Conservation (phyloP, 2,797 vertebrate genomes). For the Myotis pilosus region DNA sequence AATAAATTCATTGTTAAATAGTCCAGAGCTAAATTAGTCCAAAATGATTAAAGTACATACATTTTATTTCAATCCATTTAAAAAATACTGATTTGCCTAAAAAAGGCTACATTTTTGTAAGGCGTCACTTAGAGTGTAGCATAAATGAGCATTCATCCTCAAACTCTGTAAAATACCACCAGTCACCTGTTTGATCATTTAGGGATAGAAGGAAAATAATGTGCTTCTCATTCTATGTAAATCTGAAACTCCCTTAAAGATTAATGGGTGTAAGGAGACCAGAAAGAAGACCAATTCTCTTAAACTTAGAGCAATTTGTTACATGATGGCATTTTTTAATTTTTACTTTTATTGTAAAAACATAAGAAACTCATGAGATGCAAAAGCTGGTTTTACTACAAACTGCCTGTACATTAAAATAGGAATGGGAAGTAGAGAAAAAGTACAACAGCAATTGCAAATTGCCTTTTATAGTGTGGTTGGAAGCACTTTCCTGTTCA, state of each 20-base stretch:
- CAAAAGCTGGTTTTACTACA: conserved; percentile 25
- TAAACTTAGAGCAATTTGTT: conserved; percentile 36
- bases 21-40: not conserved
- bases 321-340: not conserved
- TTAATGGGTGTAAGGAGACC: not conserved
- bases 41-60: conserved; percentile 41
- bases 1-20: conserved; percentile 49
- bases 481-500: conserved; percentile 60
- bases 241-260: not conserved
- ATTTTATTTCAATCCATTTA: conserved; percentile 22
- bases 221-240: not conserved
- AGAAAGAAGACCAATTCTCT: not conserved
- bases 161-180: conserved; percentile 37
- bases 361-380: conserved; percentile 40
- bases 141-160: not conserved
- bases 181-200: conserved; percentile 14
- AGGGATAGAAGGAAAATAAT: not conserved
- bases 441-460: conserved; percentile 56
- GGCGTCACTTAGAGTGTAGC: not conserved
- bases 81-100: conserved; percentile 25
- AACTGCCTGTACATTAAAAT: conserved; percentile 32
- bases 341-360: conserved; percentile 30
- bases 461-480: conserved; percentile 57
- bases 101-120: not conserved
- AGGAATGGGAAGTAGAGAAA: conserved; percentile 44